Evolutionary conservation across 2,888 invertebrate species (phyloP).

Genomic region (Stenolophus ochropezus): DNA sequence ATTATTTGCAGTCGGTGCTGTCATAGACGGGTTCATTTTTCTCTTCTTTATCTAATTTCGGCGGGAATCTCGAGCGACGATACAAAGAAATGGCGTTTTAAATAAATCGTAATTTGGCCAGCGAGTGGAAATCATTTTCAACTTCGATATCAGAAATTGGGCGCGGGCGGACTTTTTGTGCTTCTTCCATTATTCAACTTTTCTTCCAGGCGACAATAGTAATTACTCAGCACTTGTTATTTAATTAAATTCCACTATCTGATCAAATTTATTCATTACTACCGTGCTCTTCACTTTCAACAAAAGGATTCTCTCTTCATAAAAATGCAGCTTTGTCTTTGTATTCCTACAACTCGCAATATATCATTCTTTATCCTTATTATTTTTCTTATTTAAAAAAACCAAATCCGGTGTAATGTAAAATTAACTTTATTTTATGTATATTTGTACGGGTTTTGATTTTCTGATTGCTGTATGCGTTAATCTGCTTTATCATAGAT

Average conservation of each 20-base stretch:
- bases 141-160: neutral
- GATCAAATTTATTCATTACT: neutral
- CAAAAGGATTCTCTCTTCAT: neutral
- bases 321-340: neutral
- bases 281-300: neutral
- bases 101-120: constrained; percentile 48
- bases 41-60: constrained; percentile 56
- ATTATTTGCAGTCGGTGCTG: constrained; percentile 62
- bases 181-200: constrained; percentile 24
- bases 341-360: neutral
- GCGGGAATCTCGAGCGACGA: constrained; percentile 41
- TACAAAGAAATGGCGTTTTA: constrained; percentile 45
- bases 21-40: constrained; percentile 56
- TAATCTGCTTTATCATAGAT: no score
- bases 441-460: no score
- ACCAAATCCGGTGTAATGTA: no score
- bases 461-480: no score
- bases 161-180: neutral
- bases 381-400: neutral
- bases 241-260: neutral
- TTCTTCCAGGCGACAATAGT: neutral
- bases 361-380: neutral
- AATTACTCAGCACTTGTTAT: constrained; percentile 1
- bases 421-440: no score
- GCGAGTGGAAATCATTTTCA: constrained; percentile 41